Evolutionary conservation across 1,140 invertebrate species (phyloP), one percentile per base, ranked within the genome.

Genomic region (Hylyphantes graminicola): DNA sequence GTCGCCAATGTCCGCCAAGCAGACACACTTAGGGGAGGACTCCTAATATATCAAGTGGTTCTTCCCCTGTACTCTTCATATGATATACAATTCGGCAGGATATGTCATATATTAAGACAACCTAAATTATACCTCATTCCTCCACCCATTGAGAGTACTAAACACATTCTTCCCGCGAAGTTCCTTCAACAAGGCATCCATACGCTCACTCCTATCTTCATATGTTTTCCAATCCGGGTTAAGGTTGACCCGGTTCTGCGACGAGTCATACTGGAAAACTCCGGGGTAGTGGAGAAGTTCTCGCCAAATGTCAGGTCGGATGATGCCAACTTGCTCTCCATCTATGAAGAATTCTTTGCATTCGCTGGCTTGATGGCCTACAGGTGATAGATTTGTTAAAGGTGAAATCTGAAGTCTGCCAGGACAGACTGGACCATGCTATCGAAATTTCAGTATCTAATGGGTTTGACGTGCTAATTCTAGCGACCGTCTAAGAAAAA

Each of bases 171-270:
- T 92, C 6, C 90, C 89, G 78, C 93, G 91, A 88, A 96, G 91
- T 89, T 94, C 92, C 87, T 92, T 91, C 76, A 98, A 90, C 59
- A 97, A 94, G 88, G 93, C 91, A 83, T 95, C 94, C n/a, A 98
- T 91, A 87, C 93, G 92, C 72, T 91, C 91, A 83, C 94, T 95
- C 88, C 96, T 92, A 87, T 96, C 94, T 81, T 93, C 91, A 88
- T 96, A 96, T 87, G 95, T 94, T 88, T 94, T 91, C 88, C 96
- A 95, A 55, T 94, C 93, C 84, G 95, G 95, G 90, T 96, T 96
- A 65, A 97, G 89, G 89, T 94, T 94, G 50, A 96, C 94, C 89
- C 75, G 64, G 48, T 85, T 85, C 35, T 59, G 77, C 10, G 61
- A 63, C 13, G 92, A 91, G 74, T 93, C 91, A 65, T 94, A 91